A percentile compares a stretch with the other conserved stretches of the same genome.
These are phyloP conservation scores for Eumerus sabulonum DNA, from an alignment of 2,888 invertebrate genomes.

Conservation along the genomic window DNA sequence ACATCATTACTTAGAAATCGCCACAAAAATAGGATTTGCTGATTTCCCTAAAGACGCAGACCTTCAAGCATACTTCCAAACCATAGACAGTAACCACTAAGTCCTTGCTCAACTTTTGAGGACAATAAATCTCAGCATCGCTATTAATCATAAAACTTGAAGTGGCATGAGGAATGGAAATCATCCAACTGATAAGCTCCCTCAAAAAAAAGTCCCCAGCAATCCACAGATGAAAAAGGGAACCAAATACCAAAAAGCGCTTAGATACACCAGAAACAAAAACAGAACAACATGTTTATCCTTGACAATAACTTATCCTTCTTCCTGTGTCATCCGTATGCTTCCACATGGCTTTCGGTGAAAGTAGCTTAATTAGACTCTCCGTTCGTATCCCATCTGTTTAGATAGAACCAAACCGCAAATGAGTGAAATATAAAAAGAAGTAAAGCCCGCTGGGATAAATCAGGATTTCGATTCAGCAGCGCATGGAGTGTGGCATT, in stretches of 20 bases:
- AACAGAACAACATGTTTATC: slow-evolving; percentile 62
- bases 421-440: slow-evolving; percentile 36
- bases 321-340: slow-evolving; percentile 44
- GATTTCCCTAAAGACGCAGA: too few relatives aligned
- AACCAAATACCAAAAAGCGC: slow-evolving; percentile 28
- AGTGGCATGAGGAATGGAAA: slow-evolving; percentile 25
- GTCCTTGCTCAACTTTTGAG: slow-evolving; percentile 8
- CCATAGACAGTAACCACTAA: too few relatives aligned
- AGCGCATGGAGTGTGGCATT: background rate
- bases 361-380: slow-evolving; percentile 61
- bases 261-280: slow-evolving; percentile 10
- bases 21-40: too few relatives aligned
- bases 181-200: slow-evolving; percentile 42
- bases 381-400: background rate
- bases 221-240: background rate
- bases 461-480: slow-evolving; percentile 60
- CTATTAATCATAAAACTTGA: slow-evolving; percentile 59
- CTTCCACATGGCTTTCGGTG: slow-evolving; percentile 9
- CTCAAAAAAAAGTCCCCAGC: slow-evolving; percentile 36
- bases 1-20: too few relatives aligned
- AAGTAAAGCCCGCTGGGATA: slow-evolving; percentile 35
- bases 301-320: slow-evolving; percentile 56
- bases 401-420: slow-evolving; percentile 37
- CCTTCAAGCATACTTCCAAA: too few relatives aligned
- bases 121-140: slow-evolving; percentile 42